Evolutionary conservation across 2,113 vertebrate genomes (phyloP).

Genomic region (Cromileptes altivelis): DNA sequence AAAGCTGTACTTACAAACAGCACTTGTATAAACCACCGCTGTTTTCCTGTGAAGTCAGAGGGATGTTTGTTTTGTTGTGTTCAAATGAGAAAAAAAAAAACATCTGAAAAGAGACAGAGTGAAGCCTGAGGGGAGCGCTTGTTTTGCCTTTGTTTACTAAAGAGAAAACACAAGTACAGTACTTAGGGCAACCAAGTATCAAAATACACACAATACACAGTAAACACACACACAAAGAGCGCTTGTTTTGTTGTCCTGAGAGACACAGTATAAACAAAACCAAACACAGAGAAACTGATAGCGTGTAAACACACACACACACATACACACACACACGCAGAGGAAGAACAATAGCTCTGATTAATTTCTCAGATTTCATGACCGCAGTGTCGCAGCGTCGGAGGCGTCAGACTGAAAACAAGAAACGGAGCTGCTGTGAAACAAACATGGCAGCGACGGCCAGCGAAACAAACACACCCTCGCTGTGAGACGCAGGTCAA

Average conservation of each 20-base stretch:
- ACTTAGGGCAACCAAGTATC: conserved; percentile 51
- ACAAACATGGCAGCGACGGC: conserved; percentile 45
- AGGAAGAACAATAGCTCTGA: conserved; percentile 67
- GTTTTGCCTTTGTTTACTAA: conserved; percentile 44
- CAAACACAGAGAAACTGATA: conserved; percentile 65
- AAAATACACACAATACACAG: conserved; percentile 45
- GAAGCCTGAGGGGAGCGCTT: conserved; percentile 21
- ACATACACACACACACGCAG: conserved; percentile 26
- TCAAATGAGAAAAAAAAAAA: too few species aligned
- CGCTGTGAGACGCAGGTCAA: conserved; percentile 29
- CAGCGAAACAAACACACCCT: conserved; percentile 65
- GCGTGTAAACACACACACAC: conserved; percentile 39
- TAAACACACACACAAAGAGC: conserved; percentile 18
- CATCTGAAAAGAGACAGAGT: too few species aligned
- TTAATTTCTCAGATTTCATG: conserved; percentile 73
- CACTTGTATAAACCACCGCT: too few species aligned
- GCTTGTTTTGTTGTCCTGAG: conserved; percentile 56
- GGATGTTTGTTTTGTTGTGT: too few species aligned
- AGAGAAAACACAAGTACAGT: conserved; percentile 41
- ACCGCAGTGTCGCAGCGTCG: conserved; percentile 44
- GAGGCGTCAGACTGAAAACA: conserved; percentile 56
- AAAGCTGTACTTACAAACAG: too few species aligned
- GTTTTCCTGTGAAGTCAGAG: too few species aligned
- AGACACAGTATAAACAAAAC: conserved; percentile 65
- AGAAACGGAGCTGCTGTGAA: conserved; percentile 32